phyloP scores from a whole-genome alignment of 2,113 vertebrate species.

The Halichoeres trimaculatus region DNA sequence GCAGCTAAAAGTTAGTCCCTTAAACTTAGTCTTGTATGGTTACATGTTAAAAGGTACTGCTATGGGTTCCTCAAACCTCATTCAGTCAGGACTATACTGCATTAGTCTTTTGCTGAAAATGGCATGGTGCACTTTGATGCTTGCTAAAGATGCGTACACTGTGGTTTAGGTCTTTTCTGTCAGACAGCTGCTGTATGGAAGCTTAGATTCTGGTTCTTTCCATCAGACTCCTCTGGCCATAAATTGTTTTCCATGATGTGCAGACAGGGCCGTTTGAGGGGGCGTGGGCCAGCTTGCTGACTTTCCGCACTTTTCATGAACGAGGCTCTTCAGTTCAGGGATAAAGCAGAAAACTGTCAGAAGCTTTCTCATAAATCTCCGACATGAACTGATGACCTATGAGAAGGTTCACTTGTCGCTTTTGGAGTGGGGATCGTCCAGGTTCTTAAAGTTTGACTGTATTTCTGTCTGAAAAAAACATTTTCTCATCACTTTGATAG shows the following conservation, averaged over 20 bases:
- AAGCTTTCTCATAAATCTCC: slow-evolving; percentile 40
- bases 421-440: slow-evolving; percentile 23
- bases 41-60: too few species aligned
- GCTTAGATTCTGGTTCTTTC: slow-evolving; percentile 25
- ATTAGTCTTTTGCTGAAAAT: too few species aligned
- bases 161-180: neutral
- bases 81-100: too few species aligned
- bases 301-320: slow-evolving; percentile 39
- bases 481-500: neutral
- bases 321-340: slow-evolving; percentile 26
- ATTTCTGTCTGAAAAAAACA: slow-evolving; percentile 15
- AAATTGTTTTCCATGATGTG: slow-evolving; percentile 32
- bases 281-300: slow-evolving; percentile 15
- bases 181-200: slow-evolving; percentile 4
- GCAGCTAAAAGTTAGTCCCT: too few species aligned
- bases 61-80: too few species aligned
- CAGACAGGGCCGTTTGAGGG: slow-evolving; percentile 27
- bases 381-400: slow-evolving; percentile 29
- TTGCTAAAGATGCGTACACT: too few species aligned
- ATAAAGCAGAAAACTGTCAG: slow-evolving; percentile 35
- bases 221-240: slow-evolving; percentile 37
- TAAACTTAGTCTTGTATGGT: too few species aligned
- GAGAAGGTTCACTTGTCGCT: slow-evolving; percentile 29
- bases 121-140: too few species aligned
- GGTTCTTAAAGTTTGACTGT: neutral